Evolutionary conservation across 2,888 invertebrate species (phyloP), one percentile per base, ranked within the genome.

Genomic region (Boloria euphrosyne): DNA sequence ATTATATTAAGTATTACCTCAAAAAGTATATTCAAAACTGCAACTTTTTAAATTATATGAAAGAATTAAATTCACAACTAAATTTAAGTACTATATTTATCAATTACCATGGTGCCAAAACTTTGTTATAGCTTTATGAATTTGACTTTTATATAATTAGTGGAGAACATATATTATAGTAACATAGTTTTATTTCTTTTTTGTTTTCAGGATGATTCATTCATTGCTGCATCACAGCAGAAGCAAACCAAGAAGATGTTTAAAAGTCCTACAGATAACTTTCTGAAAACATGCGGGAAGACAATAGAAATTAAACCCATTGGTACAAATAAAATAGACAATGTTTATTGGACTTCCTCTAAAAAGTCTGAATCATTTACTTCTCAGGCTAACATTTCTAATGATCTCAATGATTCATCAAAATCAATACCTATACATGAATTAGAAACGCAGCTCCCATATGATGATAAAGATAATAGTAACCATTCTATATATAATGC

Each of bases 131-230:
- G n/a, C n/a, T n/a, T n/a, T n/a, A n/a, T n/a, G n/a, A n/a, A n/a
- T n/a, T n/a, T n/a, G n/a, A n/a, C n/a, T n/a, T n/a, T n/a, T n/a
- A n/a, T n/a, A n/a, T n/a, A n/a, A n/a, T n/a, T n/a, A n/a, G n/a
- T n/a, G n/a, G n/a, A n/a, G n/a, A n/a, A n/a, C n/a, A n/a, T n/a
- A n/a, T 2, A 22, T 3, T 22, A 22, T 2, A 22, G 47, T 47
- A 31, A 44, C 13, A 18, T 14, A 18, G 13, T 31, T 49, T 13
- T 47, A 3, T 16, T 5, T 52, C 43, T 49, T 18, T 17, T 70
- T 52, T 65, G 52, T 62, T 89, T 85, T 27, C 83, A 91, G 91
- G 91, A 92, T 62, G 90, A 90, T 58, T 90, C 91, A 0, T 85
- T 87, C 68, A 76, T 87, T 63, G 78, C 77, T 52, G 78, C 83